Base-by-base conservation (phyloP, 1,140 invertebrate genomes). In the Drosophila santomea region DNA sequence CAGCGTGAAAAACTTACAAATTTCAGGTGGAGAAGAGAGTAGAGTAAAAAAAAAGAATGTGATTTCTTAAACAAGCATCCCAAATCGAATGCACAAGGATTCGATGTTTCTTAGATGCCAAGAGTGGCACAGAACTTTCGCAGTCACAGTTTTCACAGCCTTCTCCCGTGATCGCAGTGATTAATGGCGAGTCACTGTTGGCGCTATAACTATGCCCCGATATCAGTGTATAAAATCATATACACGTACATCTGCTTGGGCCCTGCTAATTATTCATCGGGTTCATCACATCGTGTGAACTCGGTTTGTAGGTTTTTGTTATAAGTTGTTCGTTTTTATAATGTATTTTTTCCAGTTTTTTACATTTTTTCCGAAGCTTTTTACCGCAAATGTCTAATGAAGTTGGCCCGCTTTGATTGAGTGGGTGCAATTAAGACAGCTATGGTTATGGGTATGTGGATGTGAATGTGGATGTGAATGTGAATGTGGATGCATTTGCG, bases 341-440 rank as follows among this genome's bases (percentile, higher is more conserved):
- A 35, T 66, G 61, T 36, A 54, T 25, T 59, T 59, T 48, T 59
- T 15, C 44, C 50, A 51, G 3, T 25, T 25, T 25, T 25, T 23
- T 66, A 17, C 28, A 64, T 67, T 68, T 61, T 68, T 68, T 28
- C 64, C 61, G 61, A 68, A 61, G 64, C 51, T 78, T 86, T 89
- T 84, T 84, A 89, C 84, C 84, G 84, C 84, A 89, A 89, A 89
- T 90, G 84, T 83, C 84, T 89, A 89, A 88, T 88, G 84, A 88
- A 89, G 83, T 88, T 88, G 84, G 75, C 80, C 83, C 83, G 84
- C 84, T 88, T 88, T 88, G 83, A 88, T 89, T 83, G 83, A 88
- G 83, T 88, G 84, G 84, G 85, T 75, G 85, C 84, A 89, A 89
- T 89, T 89, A 89, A 80, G 67, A 32, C 56, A 3, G 7, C 28